Percentiles rank a stretch among this genome's conserved stretches.
These are phyloP conservation scores for Netelia inedita DNA, from an alignment of 2,888 invertebrate genomes.

Conservation along the genomic window DNA sequence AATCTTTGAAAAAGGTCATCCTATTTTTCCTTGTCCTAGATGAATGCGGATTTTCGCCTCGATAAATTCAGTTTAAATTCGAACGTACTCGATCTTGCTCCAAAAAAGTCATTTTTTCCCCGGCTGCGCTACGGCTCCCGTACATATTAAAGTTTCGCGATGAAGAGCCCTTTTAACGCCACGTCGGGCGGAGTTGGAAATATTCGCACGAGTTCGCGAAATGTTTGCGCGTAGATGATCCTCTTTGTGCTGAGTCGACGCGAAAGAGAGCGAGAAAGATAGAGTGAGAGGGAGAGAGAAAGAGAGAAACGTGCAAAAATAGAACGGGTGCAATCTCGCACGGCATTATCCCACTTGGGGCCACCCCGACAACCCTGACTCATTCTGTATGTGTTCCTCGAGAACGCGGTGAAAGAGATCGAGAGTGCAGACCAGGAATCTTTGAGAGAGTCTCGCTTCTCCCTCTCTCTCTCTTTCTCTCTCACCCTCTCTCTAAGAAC, in stretches of 20 bases:
- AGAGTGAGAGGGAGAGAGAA: not conserved
- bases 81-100: no score
- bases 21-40: no score
- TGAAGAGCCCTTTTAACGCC: conserved; percentile 55
- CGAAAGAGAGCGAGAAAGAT: not conserved
- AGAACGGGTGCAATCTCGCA: conserved; percentile 62
- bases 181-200: conserved; percentile 58
- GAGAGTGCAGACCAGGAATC: conserved; percentile 53
- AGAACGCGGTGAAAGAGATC: conserved; percentile 56
- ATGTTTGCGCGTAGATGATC: conserved; percentile 52
- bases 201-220: conserved; percentile 52
- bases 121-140: not conserved
- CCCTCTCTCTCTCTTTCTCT: not conserved
- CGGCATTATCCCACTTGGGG: conserved; percentile 69
- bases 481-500: conserved; percentile 36
- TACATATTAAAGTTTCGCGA: conserved; percentile 8
- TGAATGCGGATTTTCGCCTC: no score
- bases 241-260: conserved; percentile 58
- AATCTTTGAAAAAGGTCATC: no score
- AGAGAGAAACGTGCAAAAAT: conserved; percentile 59
- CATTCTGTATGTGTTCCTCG: conserved; percentile 56
- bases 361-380: conserved; percentile 69
- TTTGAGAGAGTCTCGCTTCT: conserved; percentile 17
- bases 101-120: no score
- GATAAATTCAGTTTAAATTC: no score